Evolutionary conservation across 2,888 invertebrate species (phyloP), one percentile per base, ranked within the genome.

Genomic region (Drosophila paucipuncta): DNA sequence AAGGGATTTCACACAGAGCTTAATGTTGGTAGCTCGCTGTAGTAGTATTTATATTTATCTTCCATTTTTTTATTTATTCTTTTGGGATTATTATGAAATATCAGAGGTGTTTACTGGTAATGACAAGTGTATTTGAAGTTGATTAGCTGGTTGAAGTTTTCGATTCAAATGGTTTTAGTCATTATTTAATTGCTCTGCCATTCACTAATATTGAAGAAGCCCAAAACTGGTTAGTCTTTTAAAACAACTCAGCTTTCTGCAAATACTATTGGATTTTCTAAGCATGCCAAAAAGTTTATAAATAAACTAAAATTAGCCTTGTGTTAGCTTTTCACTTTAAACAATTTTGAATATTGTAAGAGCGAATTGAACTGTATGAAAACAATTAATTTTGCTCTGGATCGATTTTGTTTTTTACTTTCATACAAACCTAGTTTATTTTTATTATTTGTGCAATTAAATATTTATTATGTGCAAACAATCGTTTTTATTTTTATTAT

Each of bases 1-100:
- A 67, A 69, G 78, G 78, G 78, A 79, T 59, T 76, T 54, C 31
- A 30, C 67, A 54, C 60, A 57, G 37, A 62, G 53, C 55, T 43
- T 52, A 54, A 50, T 54, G 58, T 55, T 58, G 60, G 43, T 41
- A 31, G 25, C 16, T 31, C 22, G 10, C 31, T 31, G 9, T 31
- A 9, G 18, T 41, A n/a, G 41, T 41, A 54, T 58, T 31, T 58
- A 22, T 37, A 11, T n/a, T 54, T 22, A 22, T 68, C 7, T 11
- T 11, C 2, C 18, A 22, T 13, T 31, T 62, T 41, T 33, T 31
- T 61, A 11, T 43, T 47, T 6, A 25, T 35, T 35, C 53, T 25
- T 5, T 39, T n/a, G 30, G 58, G 22, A 28, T 50, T 58, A 58
- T 54, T 28, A 68, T 28, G 9, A 47, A 33, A 68, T 49, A 30